Evolutionary conservation across 1,140 invertebrate species (phyloP), one percentile per base, ranked within the genome.

Genomic region (Drosophila murphyi): DNA sequence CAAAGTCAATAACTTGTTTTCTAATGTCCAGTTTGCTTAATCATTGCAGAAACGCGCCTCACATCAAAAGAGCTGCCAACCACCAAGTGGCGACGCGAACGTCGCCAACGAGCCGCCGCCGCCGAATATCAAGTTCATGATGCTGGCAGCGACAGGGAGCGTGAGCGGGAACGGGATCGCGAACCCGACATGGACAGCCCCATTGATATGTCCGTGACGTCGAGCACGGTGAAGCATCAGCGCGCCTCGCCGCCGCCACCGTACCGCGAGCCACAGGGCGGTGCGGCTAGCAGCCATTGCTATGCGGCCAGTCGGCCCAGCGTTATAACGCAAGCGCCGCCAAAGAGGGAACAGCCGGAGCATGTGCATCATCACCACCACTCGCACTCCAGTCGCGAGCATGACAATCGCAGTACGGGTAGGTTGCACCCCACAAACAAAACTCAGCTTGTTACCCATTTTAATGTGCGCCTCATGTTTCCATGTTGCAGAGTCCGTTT

Each of bases 31-130:
- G 48, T 47, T 60, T 67, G 29, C 34, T 43, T 45, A 62, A 67
- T 45, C 64, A 63, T 90, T 87, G 31, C 78, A 92, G 92, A 92
- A 69, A 75, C 89, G 71, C 90, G 82, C 47, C 77, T 91, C 62
- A 93, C 94, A 51, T 92, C 94, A 55, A 95, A 95, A 89, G 94
- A 95, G 79, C 90, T 95, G 47, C 92, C 94, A 45, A 95, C 95
- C 6, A 94, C 94, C 35, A 95, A 95, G 88, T 95, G 95, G 95
- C 93, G 95, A 51, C 93, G 95, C 56, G 95, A 95, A 54, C 93
- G 95, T 37, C 93, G 95, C 10, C 92, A 92, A 47, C 81, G 93
- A 20, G 86, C 92, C 69, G 64, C 64, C 41, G 71, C 71, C 12
- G 93, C 92, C 76, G 92, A 85, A 76, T 91, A 89, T 92, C 93